phyloP scores from a whole-genome alignment of 1,140 invertebrate genomes.

The Anthonomus grandis region DNA sequence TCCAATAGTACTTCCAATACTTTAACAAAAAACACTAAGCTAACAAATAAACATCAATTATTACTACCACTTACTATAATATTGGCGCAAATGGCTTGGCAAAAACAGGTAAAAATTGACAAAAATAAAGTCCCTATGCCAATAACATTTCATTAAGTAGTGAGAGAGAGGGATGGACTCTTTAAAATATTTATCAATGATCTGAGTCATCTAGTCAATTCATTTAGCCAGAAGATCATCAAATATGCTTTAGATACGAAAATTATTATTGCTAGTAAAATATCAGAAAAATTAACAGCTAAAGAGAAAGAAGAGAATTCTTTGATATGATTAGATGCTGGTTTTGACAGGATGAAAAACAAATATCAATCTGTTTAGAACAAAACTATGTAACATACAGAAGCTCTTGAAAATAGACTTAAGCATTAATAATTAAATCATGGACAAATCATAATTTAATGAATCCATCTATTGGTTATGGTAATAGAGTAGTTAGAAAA shows the following conservation, averaged over 20 bases:
- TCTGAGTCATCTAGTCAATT: not conserved
- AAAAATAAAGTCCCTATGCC: no score
- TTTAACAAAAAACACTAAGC: no score
- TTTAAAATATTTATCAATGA: not conserved
- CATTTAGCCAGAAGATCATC: not conserved
- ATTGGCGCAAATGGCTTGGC: no score
- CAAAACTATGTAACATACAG: not conserved
- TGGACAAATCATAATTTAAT: not conserved
- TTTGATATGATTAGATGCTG: not conserved
- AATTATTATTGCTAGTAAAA: not conserved
- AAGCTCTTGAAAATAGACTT: not conserved
- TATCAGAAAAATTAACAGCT: not conserved
- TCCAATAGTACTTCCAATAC: no score
- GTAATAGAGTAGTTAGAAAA: not conserved
- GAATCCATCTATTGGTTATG: not conserved
- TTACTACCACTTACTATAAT: no score
- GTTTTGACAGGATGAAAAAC: not conserved
- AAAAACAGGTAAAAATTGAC: not conserved
- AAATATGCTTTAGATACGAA: not conserved
- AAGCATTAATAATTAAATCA: not conserved
- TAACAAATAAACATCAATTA: no score
- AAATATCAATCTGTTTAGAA: not conserved
- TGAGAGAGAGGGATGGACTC: no score
- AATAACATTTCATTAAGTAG: no score
- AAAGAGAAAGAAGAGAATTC: not conserved